Base-by-base conservation (phyloP, 2,113 vertebrate species). In the Ochotona curzoniae region DNA sequence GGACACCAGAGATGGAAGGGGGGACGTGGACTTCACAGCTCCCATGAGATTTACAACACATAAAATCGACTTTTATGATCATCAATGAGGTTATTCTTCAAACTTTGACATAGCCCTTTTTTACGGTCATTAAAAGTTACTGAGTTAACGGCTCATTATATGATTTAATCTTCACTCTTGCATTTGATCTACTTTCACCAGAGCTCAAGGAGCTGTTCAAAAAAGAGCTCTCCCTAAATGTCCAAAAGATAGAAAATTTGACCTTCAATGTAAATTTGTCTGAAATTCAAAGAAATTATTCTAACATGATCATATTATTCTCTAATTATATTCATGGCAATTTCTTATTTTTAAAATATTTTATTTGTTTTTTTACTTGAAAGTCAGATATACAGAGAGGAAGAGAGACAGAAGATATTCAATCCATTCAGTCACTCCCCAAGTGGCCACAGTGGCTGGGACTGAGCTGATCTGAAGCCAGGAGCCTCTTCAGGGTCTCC, bases 61-160 rank as follows among this genome's bases (percentile, higher is more conserved):
- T 96, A 96, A 96, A 96, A 89, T 67, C 91, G 95, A 86, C 44
- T 94, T 97, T 97, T 97, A 96, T 93, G 64, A 86, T 69, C 51
- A 44, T 83, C 51, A 28, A 87, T 93, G 69, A 96, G 76, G 94
- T 54, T 84, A 60, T 84, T 51, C 81, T 95, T 89, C 79, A 94
- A 78, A 84, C 35, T 67, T 93, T 76, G 91, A 87, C 91, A 93
- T 91, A 92, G 17, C 93, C 49, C 0, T 95, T 95, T 95, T 96
- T 95, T 93, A 96, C 64, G 73, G 32, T 82, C 95, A 95, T 97
- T 97, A 97, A 97, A 96, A 97, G 94, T 95, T 93, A 97, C 79
- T 95, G 95, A 97, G 95, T 96, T 96, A 96, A 95, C 93, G 82
- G 91, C 90, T 97, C 91, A 94, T 97, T 97, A 94, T 91, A 94